Percentiles rank a stretch among this genome's conserved stretches.
phyloP scores from a whole-genome alignment of 64 coral and sea anemone species.

The Montipora sp. region DNA sequence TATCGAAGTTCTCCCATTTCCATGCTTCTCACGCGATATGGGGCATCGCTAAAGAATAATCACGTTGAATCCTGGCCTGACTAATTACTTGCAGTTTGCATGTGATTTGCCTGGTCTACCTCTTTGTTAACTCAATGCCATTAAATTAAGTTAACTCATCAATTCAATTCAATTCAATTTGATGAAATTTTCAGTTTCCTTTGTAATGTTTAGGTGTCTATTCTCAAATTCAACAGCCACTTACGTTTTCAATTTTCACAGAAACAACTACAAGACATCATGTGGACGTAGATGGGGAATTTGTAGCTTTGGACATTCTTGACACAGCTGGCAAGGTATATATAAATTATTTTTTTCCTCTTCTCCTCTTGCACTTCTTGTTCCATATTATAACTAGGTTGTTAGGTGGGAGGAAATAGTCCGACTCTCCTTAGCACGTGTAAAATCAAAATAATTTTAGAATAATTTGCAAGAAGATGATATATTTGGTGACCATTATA shows the following conservation, averaged over 20 bases:
- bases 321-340: constrained; percentile 78
- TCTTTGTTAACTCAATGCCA: neutral
- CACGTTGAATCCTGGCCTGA: too few relatives aligned
- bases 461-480: too few relatives aligned
- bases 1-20: too few relatives aligned
- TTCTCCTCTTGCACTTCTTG: neutral
- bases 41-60: too few relatives aligned
- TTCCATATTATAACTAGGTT: too few relatives aligned
- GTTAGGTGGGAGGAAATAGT: too few relatives aligned
- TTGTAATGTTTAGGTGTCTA: too few relatives aligned
- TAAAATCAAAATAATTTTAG: too few relatives aligned
- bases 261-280: constrained; percentile 79
- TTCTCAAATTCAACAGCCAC: neutral
- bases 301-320: constrained; percentile 70
- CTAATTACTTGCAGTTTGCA: too few relatives aligned
- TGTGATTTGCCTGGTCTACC: neutral
- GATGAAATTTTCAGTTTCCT: neutral
- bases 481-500: too few relatives aligned
- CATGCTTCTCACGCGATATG: neutral
- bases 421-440: too few relatives aligned
- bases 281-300: constrained; percentile 67
- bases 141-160: too few relatives aligned
- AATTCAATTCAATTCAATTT: neutral
- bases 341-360: neutral
- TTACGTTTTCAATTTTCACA: neutral